Conservation (phyloP, 2,797 vertebrate species). For the Pterois miles region DNA sequence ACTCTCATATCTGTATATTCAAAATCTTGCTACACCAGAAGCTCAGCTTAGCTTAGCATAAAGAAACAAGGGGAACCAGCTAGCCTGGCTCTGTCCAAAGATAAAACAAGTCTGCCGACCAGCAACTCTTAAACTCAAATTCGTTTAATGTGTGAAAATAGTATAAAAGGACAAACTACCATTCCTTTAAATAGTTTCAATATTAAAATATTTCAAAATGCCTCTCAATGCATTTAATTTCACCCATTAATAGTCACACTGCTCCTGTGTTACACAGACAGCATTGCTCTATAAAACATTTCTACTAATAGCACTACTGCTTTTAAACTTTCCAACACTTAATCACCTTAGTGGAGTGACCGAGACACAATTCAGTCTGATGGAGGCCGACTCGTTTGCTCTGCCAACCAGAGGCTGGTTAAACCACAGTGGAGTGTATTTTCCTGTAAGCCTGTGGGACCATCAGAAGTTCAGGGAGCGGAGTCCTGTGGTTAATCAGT, state of each 20-base stretch:
- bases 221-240: neutral
- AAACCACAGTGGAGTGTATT: constrained; percentile 38
- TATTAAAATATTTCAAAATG: neutral
- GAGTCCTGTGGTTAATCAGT: constrained; percentile 42
- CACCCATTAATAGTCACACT: neutral
- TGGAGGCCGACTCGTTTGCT: neutral
- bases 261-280: neutral
- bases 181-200: neutral
- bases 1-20: neutral
- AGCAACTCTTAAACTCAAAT: neutral
- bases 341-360: constrained; percentile 23
- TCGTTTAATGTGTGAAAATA: neutral
- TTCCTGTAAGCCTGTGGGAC: constrained; percentile 35
- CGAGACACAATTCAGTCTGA: neutral
- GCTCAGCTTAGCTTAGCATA: neutral
- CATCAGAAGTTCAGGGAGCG: constrained; percentile 39
- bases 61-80: neutral
- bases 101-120: neutral
- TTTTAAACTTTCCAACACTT: constrained; percentile 23
- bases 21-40: neutral
- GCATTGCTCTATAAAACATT: neutral
- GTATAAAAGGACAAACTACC: neutral
- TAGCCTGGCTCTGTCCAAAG: neutral
- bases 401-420: constrained; percentile 12
- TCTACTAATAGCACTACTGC: neutral